A percentile compares a stretch with the other conserved stretches of the same genome.
Evolutionary conservation across 2,797 vertebrate genomes (phyloP).

Genomic region (Notolepis coatsorum): DNA sequence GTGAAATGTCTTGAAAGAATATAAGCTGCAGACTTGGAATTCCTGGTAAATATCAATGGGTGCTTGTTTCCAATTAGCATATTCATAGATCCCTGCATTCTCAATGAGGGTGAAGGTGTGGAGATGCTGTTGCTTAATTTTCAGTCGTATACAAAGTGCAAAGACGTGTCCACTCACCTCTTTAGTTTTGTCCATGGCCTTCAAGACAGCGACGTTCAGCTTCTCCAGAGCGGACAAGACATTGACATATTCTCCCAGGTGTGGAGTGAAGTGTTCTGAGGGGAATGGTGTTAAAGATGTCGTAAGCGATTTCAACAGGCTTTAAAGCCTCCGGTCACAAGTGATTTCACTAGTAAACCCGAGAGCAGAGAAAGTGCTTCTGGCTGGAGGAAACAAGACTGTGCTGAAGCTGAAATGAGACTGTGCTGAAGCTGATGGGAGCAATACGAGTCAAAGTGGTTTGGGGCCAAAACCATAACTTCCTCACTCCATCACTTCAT

Average conservation of each 20-base stretch:
- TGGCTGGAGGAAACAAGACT: neutral
- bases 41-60: no score
- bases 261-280: constrained; percentile 90
- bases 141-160: neutral
- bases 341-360: neutral
- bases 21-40: no score
- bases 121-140: neutral
- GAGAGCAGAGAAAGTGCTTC: neutral
- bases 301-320: neutral
- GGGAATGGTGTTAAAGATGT: constrained; percentile 5
- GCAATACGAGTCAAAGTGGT: neutral
- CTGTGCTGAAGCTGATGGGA: neutral
- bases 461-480: neutral
- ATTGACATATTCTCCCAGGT: constrained; percentile 89
- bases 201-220: constrained; percentile 89
- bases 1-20: no score
- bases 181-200: constrained; percentile 96
- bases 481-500: constrained; percentile 1
- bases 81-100: no score
- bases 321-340: neutral
- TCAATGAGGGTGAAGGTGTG: neutral
- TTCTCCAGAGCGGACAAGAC: constrained; percentile 91
- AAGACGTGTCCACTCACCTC: constrained; percentile 77
- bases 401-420: neutral
- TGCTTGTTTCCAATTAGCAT: no score